Evolutionary conservation across 35 echinoderm and acorn worm genomes (phyloP), one percentile per base, ranked within the genome.

Genomic region (Holothuria glaberrima): DNA sequence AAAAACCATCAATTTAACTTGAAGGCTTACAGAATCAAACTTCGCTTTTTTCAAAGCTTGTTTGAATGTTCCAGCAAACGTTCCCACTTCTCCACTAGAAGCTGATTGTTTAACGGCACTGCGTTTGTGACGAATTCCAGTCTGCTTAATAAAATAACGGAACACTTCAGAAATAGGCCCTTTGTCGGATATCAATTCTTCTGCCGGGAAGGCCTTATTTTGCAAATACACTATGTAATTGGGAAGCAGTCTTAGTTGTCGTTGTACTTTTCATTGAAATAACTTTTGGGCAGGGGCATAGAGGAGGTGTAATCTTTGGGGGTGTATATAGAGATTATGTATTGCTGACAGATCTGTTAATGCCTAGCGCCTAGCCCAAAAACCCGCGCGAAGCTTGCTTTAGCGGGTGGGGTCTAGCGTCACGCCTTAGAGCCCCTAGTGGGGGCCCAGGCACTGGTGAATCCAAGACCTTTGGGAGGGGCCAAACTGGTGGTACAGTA

Each of bases 21-120:
- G 30, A 1, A 48, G 3, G 22, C 9, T 19, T 9, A n/a, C 74
- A 3, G 74, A 78, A 30, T 78, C 74, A 29, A 69, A 69, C 31
- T 65, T 65, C 5, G 30, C 34, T 17, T 30, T 75, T 75, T 75
- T 94, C 36, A 94, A 6, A 22, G 78, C 60, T 64, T 60, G 21
- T 62, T 94, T 94, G 31, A 91, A 78, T 25, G 71, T 93, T 59
- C 89, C 50, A 22, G 91, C 92, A 35, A 64, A 67, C 50, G 6
- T 82, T 32, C 46, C 78, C 7, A 48, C 80, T 61, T 58, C 45
- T 19, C 80, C 80, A 36, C 60, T 84, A 84, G 80, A 58, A 14
- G 80, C 80, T 10, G 80, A 48, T 9, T 84, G 80, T 25, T 82
- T 82, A 21, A 58, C 38, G 1, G 78, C 78, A 21, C 30, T 48